Evolutionary conservation across 2,797 vertebrate species (phyloP), one percentile per base, ranked within the genome.

Genomic region (Peromyscus melanophrys): DNA sequence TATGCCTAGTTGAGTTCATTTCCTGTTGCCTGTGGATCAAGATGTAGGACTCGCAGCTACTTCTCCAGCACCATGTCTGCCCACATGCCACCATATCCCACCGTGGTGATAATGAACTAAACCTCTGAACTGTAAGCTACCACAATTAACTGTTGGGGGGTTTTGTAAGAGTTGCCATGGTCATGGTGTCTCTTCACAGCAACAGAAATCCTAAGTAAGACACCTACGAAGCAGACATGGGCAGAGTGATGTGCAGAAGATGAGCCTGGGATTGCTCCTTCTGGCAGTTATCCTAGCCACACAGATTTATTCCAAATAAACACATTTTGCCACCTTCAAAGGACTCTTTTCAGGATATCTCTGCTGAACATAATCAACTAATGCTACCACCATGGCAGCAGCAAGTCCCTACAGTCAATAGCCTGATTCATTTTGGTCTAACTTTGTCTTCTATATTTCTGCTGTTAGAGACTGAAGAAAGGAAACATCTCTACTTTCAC

Each of bases 401-500:
- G 98, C 31, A 97, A 98, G 90, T 98, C 98, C 55, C 99, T 99
- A 98, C 99, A 99, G 17, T 98, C 99, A n/a, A 97, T 98, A 95
- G 96, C 98, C 91, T 97, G 98, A 86, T 98, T 99, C 97, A 95
- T 99, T 95, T 67, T 99, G 97, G 94, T 99, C 98, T 99, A 98
- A 0, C 95, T 99, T 97, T 99, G 98, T 98, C 97, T 99, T 95
- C 98, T 99, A 95, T 99, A 99, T 94, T 98, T 98, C 98, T 99
- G 98, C 98, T 99, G 99, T 98, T 99, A 99, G 97, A 98, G 98
- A 98, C 98, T 98, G 95, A 95, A 97, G 97, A 98, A 98, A 98
- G 98, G 98, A 98, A 98, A 97, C 90, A 92, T 96, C 98, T 97
- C 91, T 92, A 91, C 93, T 98, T 98, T 94, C 97, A 94, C 86